Percentiles rank a stretch among this genome's conserved stretches.
These are phyloP conservation scores for Drosophila fulvimacula DNA, from an alignment of 2,888 invertebrate species.

Conservation along the genomic window DNA sequence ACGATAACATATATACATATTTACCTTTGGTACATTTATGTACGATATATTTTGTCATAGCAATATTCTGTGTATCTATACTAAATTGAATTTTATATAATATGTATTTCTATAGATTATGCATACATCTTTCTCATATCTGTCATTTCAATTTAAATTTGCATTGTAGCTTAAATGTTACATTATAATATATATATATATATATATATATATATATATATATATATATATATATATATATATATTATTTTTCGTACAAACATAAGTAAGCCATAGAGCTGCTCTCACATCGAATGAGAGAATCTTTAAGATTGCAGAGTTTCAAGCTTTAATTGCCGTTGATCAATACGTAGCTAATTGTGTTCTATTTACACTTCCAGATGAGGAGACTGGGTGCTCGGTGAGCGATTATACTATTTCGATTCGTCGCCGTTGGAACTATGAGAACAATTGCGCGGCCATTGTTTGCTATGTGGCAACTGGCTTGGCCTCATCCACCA, in stretches of 20 bases:
- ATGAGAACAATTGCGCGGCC: constrained; percentile 94
- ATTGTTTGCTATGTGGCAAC: constrained; percentile 93
- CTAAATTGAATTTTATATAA: background rate
- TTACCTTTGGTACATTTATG: too few relatives aligned
- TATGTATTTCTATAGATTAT: background rate
- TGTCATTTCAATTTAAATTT: background rate
- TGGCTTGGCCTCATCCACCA: constrained; percentile 85
- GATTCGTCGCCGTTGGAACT: constrained; percentile 94
- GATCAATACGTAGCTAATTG: background rate
- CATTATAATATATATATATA: background rate
- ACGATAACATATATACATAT: too few relatives aligned
- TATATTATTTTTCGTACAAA: too few relatives aligned
- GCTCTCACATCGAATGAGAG: too few relatives aligned
- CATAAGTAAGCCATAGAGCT: too few relatives aligned
- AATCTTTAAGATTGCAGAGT: background rate
- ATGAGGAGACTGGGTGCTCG: constrained; percentile 95
- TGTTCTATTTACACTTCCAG: constrained; percentile 84
- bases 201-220: background rate
- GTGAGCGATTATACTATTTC: constrained; percentile 93
- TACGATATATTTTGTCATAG: background rate
- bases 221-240: too few relatives aligned
- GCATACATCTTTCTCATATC: background rate
- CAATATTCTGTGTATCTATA: background rate
- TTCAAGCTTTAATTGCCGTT: background rate
- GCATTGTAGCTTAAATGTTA: background rate